phyloP scores from a whole-genome alignment of 2,888 invertebrate genomes.

The Aleiodes alternator region DNA sequence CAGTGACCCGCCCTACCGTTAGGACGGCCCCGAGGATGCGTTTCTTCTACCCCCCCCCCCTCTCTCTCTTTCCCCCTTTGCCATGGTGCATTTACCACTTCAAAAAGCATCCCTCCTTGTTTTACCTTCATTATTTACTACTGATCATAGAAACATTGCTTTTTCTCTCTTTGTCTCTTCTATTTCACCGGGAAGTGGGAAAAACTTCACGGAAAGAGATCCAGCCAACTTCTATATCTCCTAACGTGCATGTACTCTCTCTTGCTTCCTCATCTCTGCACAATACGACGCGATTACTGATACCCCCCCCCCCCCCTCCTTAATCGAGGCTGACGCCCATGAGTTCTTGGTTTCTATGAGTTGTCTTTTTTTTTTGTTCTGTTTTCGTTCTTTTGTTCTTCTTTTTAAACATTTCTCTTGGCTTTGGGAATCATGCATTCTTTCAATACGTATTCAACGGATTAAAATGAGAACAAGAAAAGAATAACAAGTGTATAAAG shows the following conservation, averaged over 20 bases:
- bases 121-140: conserved; percentile 16
- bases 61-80: not conserved
- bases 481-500: no score
- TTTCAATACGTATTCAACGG: no score
- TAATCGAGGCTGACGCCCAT: not conserved
- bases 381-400: no score
- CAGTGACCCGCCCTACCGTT: conserved; percentile 76
- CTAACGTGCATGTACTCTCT: no score
- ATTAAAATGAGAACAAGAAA: no score
- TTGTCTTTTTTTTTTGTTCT: no score
- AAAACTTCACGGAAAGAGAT: conserved; percentile 33
- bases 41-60: conserved; percentile 61
- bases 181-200: conserved; percentile 59
- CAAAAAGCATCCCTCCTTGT: conserved; percentile 21
- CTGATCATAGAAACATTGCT: conserved; percentile 25
- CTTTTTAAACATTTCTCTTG: no score
- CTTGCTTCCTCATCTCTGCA: not conserved
- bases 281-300: not conserved
- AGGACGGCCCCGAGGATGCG: conserved; percentile 75
- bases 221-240: conserved; percentile 52
- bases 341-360: no score
- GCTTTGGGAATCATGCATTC: no score
- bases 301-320: not conserved
- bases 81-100: conserved; percentile 14
- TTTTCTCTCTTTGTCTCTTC: conserved; percentile 30